phyloP scores from a whole-genome alignment of 2,888 invertebrate species.

The Melipona beecheii region DNA sequence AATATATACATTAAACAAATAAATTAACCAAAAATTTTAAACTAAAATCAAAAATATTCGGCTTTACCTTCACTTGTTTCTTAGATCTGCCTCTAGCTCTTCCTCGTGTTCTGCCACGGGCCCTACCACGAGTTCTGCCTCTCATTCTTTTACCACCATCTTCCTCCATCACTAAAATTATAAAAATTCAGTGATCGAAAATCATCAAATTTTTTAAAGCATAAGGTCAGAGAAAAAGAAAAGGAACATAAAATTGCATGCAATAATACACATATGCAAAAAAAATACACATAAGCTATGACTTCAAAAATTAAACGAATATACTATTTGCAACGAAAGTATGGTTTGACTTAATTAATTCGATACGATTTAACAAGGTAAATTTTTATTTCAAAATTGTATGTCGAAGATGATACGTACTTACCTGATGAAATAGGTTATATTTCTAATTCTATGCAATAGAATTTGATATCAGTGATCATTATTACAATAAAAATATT shows the following conservation, averaged over 20 bases:
- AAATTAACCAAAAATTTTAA: slow-evolving; percentile 4
- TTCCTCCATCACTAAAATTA: slow-evolving; percentile 83
- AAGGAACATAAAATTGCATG: not conserved
- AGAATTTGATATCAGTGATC: not conserved
- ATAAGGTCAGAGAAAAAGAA: not conserved
- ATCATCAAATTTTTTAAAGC: not conserved
- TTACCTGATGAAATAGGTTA: slow-evolving; percentile 50
- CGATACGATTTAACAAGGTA: not conserved
- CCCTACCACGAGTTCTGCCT: slow-evolving; percentile 91
- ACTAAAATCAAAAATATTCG: not conserved
- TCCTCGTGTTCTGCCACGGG: slow-evolving; percentile 91
- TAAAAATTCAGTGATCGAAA: slow-evolving; percentile 1
- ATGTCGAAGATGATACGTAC: not conserved
- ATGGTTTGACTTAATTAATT: not conserved
- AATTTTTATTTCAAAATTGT: not conserved
- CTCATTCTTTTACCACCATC: slow-evolving; percentile 87
- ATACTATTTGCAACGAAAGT: not conserved
- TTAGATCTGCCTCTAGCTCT: slow-evolving; percentile 89
- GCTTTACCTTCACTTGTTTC: slow-evolving; percentile 88
- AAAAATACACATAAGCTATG: not conserved
- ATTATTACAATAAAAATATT: slow-evolving; percentile 10
- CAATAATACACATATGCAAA: too few species aligned
- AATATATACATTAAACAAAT: not conserved
- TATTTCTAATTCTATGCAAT: slow-evolving; percentile 11
- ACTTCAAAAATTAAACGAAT: not conserved